Evolutionary conservation across 1,140 invertebrate species (phyloP), one percentile per base, ranked within the genome.

Genomic region (Drosophila arizonae): DNA sequence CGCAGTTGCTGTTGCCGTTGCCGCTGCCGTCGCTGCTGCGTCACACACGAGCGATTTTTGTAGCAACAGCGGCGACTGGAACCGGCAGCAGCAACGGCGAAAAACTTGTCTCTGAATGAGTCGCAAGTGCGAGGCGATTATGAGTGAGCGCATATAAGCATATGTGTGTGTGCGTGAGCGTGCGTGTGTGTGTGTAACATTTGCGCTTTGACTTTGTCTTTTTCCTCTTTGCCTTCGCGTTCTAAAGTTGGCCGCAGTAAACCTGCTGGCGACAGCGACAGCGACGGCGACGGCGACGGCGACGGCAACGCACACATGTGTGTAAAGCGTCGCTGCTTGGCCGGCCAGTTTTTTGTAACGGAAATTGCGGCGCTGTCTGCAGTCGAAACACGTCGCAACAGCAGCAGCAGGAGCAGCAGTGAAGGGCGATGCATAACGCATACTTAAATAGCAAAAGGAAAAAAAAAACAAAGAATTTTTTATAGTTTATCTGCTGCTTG

Each of bases 301-400:
- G 48, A 10, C 51, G 6, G 10, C 56, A 15, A 30, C 24, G 43
- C 45, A 43, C 73, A 64, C 60, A 70, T 79, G 76, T 39, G 36
- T 74, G 65, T 45, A 10, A 30, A 28, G 52, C 51, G 52, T 39
- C 60, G 71, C 76, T 51, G 61, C 72, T 76, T 72, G 76, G 76
- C 73, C 84, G 76, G 76, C 73, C 84, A 88, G 79, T 76, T 86
- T 87, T 88, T 87, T 86, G 82, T 88, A 87, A 87, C 82, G 82
- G 82, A 87, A 87, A 87, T 88, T 88, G 72, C 28, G 64, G 58
- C 41, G 33, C 72, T 76, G 58, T 70, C 65, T 64, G 64, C 52
- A 88, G 70, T 73, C 76, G 65, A 76, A 76, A 61, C 82, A 86
- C 79, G 84, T 87, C 64, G 67, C 28, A 10, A n/a, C 26, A 52